Conservation (phyloP, 1,140 invertebrate species). For the Apis laboriosa region DNA sequence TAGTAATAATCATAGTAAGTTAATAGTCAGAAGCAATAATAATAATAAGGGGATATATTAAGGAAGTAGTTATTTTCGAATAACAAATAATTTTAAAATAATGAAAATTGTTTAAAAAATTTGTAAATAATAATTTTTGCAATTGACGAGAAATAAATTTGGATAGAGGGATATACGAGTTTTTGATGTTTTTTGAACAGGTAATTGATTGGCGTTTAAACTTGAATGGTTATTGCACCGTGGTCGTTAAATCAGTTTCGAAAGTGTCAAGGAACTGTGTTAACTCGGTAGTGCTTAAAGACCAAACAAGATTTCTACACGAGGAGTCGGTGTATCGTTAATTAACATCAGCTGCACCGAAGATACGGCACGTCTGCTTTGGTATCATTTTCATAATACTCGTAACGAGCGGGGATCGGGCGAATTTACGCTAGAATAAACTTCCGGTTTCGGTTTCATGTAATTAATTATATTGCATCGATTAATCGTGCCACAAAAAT, state of each 20-base stretch:
- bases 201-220: conserved; percentile 27
- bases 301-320: conserved; percentile 62
- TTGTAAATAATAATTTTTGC: not conserved
- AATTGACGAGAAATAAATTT: not conserved
- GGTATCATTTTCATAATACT: conserved; percentile 32
- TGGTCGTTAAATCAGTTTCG: conserved; percentile 36
- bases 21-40: too few relatives aligned
- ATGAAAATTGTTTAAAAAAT: too few relatives aligned
- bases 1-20: too few relatives aligned
- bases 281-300: conserved; percentile 16
- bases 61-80: too few relatives aligned
- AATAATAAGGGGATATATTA: too few relatives aligned
- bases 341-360: conserved; percentile 47
- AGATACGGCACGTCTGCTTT: conserved; percentile 54
- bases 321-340: conserved; percentile 57
- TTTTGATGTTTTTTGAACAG: not conserved
- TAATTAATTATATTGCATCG: not conserved
- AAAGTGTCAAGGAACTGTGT: conserved; percentile 9
- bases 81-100: too few relatives aligned
- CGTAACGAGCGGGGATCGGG: not conserved
- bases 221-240: conserved; percentile 25
- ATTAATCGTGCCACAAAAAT: not conserved
- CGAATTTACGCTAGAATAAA: not conserved
- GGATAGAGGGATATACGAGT: too few relatives aligned
- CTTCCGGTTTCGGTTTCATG: not conserved